These are phyloP conservation scores for Temnopleurus reevesii DNA, from an alignment of 53 echinoderm and acorn worm species.

Conservation along the genomic window DNA sequence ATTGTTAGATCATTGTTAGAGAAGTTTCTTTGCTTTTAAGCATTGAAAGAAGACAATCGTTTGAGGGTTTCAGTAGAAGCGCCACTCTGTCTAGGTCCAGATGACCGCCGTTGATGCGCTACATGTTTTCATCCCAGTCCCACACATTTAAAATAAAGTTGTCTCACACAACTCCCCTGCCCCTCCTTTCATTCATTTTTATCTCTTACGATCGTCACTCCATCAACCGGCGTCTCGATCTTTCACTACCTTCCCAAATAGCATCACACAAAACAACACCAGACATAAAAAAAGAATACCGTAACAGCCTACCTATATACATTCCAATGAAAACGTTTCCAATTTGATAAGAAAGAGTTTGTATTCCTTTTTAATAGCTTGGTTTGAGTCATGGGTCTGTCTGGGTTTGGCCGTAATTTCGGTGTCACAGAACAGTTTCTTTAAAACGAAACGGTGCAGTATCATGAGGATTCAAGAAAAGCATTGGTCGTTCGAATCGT, in stretches of 20 bases:
- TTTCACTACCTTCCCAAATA: background rate
- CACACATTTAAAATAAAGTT: background rate
- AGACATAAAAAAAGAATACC: background rate
- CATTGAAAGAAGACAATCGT: constrained; percentile 27
- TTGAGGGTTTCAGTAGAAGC: background rate
- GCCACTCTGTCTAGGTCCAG: constrained; percentile 23
- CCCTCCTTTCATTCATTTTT: background rate
- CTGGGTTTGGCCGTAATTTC: background rate
- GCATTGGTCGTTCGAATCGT: too few species aligned
- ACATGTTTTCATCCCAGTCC: background rate
- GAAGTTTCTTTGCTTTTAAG: constrained; percentile 1
- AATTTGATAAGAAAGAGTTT: background rate
- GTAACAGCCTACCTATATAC: background rate
- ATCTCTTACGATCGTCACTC: background rate
- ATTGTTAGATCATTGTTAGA: background rate
- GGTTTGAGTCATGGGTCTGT: background rate
- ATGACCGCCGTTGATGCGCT: background rate
- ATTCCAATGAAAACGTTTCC: background rate
- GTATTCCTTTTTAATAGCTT: background rate
- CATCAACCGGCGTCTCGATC: constrained; percentile 7
- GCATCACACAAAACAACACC: background rate
- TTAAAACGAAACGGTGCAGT: too few species aligned
- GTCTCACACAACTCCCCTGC: background rate
- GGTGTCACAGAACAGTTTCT: background rate
- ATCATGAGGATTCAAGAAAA: too few species aligned